Conservation (phyloP, 2,888 invertebrate species). For the Nomada flava region DNA sequence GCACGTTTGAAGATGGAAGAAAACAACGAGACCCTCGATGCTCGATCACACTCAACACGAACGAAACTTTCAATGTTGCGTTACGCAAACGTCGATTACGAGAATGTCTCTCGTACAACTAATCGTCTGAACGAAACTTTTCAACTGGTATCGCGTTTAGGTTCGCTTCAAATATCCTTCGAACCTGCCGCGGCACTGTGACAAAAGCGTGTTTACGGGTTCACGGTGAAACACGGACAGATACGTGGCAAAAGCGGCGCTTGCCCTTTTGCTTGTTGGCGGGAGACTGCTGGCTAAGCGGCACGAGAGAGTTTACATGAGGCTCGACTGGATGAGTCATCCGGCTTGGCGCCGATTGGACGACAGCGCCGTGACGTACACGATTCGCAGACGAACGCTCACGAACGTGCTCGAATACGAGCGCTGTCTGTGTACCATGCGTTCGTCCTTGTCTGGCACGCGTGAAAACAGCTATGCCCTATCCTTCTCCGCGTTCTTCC, state of each 20-base stretch:
- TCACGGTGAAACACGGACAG: slow-evolving; percentile 57
- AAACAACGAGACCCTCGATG: slow-evolving; percentile 1
- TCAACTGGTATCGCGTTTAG: too few species aligned
- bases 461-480: not conserved
- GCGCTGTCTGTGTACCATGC: slow-evolving; percentile 33
- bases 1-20: not conserved
- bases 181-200: not conserved
- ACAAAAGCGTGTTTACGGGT: slow-evolving; percentile 34
- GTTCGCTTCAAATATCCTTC: not conserved
- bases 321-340: slow-evolving; percentile 77
- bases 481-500: slow-evolving; percentile 44
- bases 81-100: slow-evolving; percentile 33
- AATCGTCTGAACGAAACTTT: not conserved
- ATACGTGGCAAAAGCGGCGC: slow-evolving; percentile 59
- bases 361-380: slow-evolving; percentile 72
- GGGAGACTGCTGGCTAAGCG: slow-evolving; percentile 72
- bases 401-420: slow-evolving; percentile 58
- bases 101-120: not conserved
- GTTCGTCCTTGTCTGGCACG: not conserved
- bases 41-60: slow-evolving; percentile 24
- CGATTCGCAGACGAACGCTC: slow-evolving; percentile 59
- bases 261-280: slow-evolving; percentile 69
- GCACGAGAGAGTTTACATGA: slow-evolving; percentile 79
- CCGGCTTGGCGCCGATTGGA: slow-evolving; percentile 71
- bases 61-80: slow-evolving; percentile 20